Percentiles rank a stretch among this genome's conserved stretches.
Conservation (phyloP, 2,888 invertebrate genomes). For the Tipula unca region DNA sequence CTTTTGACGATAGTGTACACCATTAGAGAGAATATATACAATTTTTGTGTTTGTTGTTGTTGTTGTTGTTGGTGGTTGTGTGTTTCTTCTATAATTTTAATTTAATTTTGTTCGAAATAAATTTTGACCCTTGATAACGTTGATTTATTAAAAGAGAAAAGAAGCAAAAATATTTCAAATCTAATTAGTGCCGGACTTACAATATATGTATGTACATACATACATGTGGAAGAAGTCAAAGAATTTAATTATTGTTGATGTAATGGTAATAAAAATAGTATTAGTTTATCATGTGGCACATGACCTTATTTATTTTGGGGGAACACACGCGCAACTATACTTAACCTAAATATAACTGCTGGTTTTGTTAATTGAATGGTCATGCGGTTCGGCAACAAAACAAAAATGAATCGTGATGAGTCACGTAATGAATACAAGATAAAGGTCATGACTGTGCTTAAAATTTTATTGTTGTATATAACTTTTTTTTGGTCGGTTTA, state of each 20-base stretch:
- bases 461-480: neutral
- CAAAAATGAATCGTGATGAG: neutral
- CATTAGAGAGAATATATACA: neutral
- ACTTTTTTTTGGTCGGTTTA: neutral
- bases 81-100: neutral
- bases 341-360: neutral
- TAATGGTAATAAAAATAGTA: neutral
- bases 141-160: neutral
- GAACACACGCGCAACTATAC: neutral
- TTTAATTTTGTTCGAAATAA: neutral
- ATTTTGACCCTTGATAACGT: constrained; percentile 2
- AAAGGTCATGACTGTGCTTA: neutral
- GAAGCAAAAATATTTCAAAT: neutral
- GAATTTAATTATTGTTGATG: neutral
- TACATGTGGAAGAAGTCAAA: neutral
- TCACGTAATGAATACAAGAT: neutral
- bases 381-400: neutral
- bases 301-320: neutral
- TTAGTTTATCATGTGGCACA: neutral
- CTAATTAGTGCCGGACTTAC: neutral
- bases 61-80: neutral
- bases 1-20: neutral
- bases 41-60: neutral
- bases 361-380: neutral
- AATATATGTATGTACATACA: too few relatives aligned